Evolutionary conservation across 35 echinoderm and acorn worm species (phyloP).

Genomic region (Heliocidaris tuberculata): DNA sequence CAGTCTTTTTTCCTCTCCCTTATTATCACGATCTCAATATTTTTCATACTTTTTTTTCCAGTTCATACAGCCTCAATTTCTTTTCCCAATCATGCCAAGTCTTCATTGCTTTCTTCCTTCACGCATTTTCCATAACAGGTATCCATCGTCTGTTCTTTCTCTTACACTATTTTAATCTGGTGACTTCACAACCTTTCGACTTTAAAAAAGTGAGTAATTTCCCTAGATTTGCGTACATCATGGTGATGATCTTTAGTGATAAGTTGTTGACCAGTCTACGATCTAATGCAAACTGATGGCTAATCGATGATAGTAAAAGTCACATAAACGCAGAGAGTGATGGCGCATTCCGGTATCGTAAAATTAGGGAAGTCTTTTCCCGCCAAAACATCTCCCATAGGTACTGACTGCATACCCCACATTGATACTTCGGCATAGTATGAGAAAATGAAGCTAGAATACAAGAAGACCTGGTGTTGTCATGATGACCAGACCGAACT

Average conservation of each 20-base stretch:
- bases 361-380: neutral
- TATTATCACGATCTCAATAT: no score
- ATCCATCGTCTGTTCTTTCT: neutral
- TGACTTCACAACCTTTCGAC: neutral
- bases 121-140: neutral
- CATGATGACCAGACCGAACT: neutral
- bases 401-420: neutral
- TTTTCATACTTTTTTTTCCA: no score
- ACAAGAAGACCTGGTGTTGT: neutral
- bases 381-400: neutral
- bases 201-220: slow-evolving; percentile 15
- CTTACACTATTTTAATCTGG: neutral
- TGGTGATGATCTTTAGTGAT: neutral
- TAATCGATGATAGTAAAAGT: neutral
- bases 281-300: neutral
- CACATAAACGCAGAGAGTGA: neutral
- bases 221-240: neutral
- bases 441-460: neutral
- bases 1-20: neutral
- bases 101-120: neutral
- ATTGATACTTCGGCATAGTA: neutral
- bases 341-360: neutral
- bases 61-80: no score
- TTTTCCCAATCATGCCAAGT: neutral
- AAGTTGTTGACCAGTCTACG: neutral